These are phyloP conservation scores for Metopia argyrocephala DNA, from an alignment of 2,888 invertebrate genomes.

Conservation along the genomic window DNA sequence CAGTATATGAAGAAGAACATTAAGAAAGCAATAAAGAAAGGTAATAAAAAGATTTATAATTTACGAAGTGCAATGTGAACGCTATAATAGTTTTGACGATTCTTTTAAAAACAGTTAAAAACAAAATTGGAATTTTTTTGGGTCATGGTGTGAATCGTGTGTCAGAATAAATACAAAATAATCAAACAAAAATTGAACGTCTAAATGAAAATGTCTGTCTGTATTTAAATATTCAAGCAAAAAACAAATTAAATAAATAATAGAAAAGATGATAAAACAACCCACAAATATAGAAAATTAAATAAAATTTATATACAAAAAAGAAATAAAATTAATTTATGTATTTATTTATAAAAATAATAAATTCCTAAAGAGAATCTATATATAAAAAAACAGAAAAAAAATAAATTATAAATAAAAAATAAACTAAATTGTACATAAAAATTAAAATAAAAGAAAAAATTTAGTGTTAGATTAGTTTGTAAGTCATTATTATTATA, in stretches of 20 bases:
- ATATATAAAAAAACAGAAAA: conserved; percentile 24
- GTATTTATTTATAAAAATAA: conserved; percentile 13
- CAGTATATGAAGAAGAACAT: too few species aligned
- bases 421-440: conserved; percentile 63
- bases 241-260: neutral
- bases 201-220: neutral
- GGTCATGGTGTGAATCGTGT: too few species aligned
- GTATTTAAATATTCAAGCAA: conserved; percentile 34
- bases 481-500: conserved; percentile 71
- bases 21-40: too few species aligned
- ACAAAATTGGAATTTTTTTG: too few species aligned
- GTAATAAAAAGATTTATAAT: too few species aligned
- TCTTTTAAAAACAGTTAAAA: too few species aligned
- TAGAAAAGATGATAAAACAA: conserved; percentile 43
- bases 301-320: conserved; percentile 25
- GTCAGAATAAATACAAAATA: too few species aligned
- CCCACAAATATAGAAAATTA: conserved; percentile 57
- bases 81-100: too few species aligned
- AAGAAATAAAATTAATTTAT: conserved; percentile 50
- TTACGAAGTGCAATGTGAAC: too few species aligned
- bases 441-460: conserved; percentile 66
- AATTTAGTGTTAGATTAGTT: conserved; percentile 76
- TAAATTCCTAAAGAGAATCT: conserved; percentile 15
- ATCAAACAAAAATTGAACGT: neutral
- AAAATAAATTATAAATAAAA: conserved; percentile 57